Base-by-base conservation (phyloP, 2,888 invertebrate genomes). In the Apoda limacodes region DNA sequence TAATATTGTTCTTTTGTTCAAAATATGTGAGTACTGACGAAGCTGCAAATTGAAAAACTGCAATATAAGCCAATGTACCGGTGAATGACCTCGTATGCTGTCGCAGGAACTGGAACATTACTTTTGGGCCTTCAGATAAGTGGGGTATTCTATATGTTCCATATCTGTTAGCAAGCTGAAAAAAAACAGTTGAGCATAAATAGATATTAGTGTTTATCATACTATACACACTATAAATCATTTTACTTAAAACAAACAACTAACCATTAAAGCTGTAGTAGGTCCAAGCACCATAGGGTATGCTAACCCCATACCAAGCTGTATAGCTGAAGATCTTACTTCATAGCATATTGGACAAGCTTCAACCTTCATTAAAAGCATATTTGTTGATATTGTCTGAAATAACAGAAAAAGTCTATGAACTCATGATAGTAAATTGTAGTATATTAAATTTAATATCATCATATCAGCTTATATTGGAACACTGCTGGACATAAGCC, bases 271-370 rank as follows among this genome's bases (percentile, higher is more conserved):
- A 30, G 83, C 71, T 22, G 85, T 65, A 1, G 84, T 33, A 5
- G 89, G 87, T 2, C 83, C 82, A 24, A 89, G 45, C 1, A 87
- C 20, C 43, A 85, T 52, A 0, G 92, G 90, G 53, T 89, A 86
- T 3, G 76, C 43, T 1, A 83, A 49, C 1, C 87, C 87, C 4
- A 82, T 35, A 0, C 50, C 43, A 0, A 72, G 45, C 60, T 89
- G 89, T 12, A 86, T 43, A 1, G 66, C 58, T 2, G 82, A 72
- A 13, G 89, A 83, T 37, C 78, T 80, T 1, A 86, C 39, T 66
- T 90, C 86, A 13, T 84, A 48, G 52, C 92, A 92, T 4, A 88
- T 48, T 1, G 88, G 84, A 48, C 92, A 92, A 2, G 54, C 42
- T 1, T 74, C 62, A 17, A 74, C 50, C 35, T 69, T 82, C 54